phyloP scores from a whole-genome alignment of 2,888 invertebrate genomes.

The Tachina grossa region DNA sequence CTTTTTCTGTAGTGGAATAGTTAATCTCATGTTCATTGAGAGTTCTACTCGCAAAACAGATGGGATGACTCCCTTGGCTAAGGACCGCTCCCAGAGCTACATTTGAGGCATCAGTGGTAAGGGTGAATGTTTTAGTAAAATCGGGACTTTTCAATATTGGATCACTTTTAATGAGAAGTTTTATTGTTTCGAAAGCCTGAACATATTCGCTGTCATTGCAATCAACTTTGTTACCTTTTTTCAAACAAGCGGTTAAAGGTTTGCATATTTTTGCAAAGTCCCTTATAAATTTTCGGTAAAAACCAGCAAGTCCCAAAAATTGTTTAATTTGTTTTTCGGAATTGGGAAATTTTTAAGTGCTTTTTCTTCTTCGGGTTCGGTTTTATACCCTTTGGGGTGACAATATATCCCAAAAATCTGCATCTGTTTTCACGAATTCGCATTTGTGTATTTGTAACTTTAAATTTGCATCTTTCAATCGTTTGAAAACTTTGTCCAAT shows the following conservation, averaged over 20 bases:
- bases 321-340: slow-evolving; percentile 67
- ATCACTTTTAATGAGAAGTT: slow-evolving; percentile 47
- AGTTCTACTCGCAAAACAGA: slow-evolving; percentile 27
- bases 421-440: background rate
- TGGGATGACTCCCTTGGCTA: slow-evolving; percentile 5
- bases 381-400: slow-evolving; percentile 5
- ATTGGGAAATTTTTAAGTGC: slow-evolving; percentile 72
- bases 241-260: slow-evolving; percentile 31
- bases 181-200: slow-evolving; percentile 56
- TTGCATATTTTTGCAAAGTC: slow-evolving; percentile 32
- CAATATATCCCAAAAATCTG: background rate
- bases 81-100: slow-evolving; percentile 65
- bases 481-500: background rate
- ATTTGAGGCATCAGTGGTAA: slow-evolving; percentile 66
- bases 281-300: slow-evolving; percentile 39
- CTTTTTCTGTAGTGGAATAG: slow-evolving; percentile 30
- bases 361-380: slow-evolving; percentile 55
- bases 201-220: slow-evolving; percentile 26
- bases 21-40: slow-evolving; percentile 19
- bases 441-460: background rate
- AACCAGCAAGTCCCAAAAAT: slow-evolving; percentile 21
- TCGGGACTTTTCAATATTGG: slow-evolving; percentile 66
- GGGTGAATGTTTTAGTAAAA: slow-evolving; percentile 61
- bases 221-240: slow-evolving; percentile 33
- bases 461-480: background rate